A percentile compares a stretch with the other conserved stretches of the same genome.
Evolutionary conservation across 2,888 invertebrate genomes (phyloP).

Genomic region (Drosophila anceps): DNA sequence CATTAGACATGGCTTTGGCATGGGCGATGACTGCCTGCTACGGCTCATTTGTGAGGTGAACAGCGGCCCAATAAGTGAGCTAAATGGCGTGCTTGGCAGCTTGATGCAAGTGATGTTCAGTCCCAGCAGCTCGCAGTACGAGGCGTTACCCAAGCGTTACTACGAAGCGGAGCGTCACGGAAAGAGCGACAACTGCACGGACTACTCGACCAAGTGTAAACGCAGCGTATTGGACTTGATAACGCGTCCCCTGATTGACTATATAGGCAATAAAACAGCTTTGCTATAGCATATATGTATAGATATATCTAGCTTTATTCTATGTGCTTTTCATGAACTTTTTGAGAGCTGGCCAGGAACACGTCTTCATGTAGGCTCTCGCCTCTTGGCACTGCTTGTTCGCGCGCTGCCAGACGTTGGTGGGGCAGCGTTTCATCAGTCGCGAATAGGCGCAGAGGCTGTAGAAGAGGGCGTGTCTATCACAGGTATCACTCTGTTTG

Average conservation of each 20-base stretch:
- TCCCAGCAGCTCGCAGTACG: slow-evolving; percentile 76
- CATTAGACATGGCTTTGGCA: slow-evolving; percentile 62
- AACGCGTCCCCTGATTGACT: slow-evolving; percentile 68
- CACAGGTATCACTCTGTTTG: slow-evolving; percentile 62
- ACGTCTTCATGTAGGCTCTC: slow-evolving; percentile 45
- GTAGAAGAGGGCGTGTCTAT: slow-evolving; percentile 69
- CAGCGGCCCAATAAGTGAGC: slow-evolving; percentile 73
- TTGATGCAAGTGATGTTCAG: slow-evolving; percentile 87
- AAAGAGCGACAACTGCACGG: slow-evolving; percentile 57
- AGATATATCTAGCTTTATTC: slow-evolving; percentile 5
- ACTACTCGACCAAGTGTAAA: slow-evolving; percentile 60
- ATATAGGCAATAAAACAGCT: slow-evolving; percentile 31
- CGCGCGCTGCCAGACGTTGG: slow-evolving; percentile 47
- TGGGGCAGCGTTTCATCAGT: slow-evolving; percentile 56
- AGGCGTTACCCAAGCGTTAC: slow-evolving; percentile 71
- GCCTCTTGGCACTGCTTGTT: slow-evolving; percentile 59
- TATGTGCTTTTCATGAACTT: slow-evolving; percentile 67
- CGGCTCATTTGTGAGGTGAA: slow-evolving; percentile 89
- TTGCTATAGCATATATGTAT: background rate
- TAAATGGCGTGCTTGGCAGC: slow-evolving; percentile 89
- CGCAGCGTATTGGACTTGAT: slow-evolving; percentile 80
- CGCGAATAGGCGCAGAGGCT: slow-evolving; percentile 66
- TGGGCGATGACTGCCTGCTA: slow-evolving; percentile 87
- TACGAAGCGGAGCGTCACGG: slow-evolving; percentile 81
- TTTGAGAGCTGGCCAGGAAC: slow-evolving; percentile 63